Percentiles rank a stretch among this genome's conserved stretches.
Evolutionary conservation across 2,888 invertebrate genomes (phyloP).

Genomic region (Gnatocerus cornutus): DNA sequence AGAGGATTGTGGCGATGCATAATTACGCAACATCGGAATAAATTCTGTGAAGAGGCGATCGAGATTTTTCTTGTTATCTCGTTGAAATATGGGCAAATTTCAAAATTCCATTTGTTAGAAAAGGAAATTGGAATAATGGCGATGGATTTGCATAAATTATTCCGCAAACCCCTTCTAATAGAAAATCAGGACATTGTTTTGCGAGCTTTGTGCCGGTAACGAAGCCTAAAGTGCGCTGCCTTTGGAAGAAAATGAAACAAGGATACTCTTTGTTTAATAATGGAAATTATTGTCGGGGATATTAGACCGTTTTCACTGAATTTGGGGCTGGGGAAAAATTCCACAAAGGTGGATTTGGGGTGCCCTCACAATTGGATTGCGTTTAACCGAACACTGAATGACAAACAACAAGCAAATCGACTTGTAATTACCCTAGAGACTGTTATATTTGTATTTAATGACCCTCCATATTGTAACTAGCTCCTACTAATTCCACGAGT

Average conservation of each 20-base stretch:
- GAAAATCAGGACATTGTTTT: conserved; percentile 42
- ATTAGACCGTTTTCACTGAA: not conserved
- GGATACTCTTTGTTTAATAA: conserved; percentile 19
- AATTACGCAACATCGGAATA: conserved; percentile 39
- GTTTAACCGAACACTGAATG: conserved; percentile 10
- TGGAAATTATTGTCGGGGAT: conserved; percentile 4
- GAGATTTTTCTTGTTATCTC: conserved; percentile 37
- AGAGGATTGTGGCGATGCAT: conserved; percentile 33
- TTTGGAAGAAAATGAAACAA: conserved; percentile 21
- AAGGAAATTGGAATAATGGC: conserved; percentile 42
- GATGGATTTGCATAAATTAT: conserved; percentile 47
- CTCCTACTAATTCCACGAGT: conserved; percentile 28
- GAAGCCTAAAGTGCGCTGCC: conserved; percentile 25
- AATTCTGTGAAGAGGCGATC: conserved; percentile 33
- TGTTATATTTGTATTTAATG: conserved; percentile 33
- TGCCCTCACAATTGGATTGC: not conserved
- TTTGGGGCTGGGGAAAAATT: too few species aligned
- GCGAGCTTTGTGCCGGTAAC: conserved; percentile 32
- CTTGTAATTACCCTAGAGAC: conserved; percentile 33
- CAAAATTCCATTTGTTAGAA: conserved; percentile 42
- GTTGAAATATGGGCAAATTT: conserved; percentile 39
- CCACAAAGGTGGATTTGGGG: too few species aligned
- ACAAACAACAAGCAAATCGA: conserved; percentile 34
- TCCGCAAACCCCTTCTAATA: conserved; percentile 28
- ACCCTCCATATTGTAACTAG: conserved; percentile 26